Evolutionary conservation across 2,113 vertebrate genomes (phyloP).

Genomic region (Megaceryle torquata): DNA sequence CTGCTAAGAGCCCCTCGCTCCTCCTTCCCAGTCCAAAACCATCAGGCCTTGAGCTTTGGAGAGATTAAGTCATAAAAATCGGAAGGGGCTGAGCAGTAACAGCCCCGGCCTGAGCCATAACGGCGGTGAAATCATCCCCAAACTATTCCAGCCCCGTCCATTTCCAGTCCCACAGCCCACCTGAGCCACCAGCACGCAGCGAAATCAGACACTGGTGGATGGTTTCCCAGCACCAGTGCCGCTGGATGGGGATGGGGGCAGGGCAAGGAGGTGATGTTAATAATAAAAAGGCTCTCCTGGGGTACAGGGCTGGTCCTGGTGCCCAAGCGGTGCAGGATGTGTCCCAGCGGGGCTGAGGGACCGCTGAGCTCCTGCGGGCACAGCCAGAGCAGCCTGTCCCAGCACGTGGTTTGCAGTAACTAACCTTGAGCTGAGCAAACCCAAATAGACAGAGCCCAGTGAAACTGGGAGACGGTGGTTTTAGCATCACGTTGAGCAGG

Average conservation of each 20-base stretch:
- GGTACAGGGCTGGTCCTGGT: neutral
- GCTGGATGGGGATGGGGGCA: neutral
- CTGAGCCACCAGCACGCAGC: neutral
- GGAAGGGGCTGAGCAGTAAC: conserved; percentile 42
- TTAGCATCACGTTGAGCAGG: neutral
- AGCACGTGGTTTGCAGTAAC: neutral
- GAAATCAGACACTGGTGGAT: neutral
- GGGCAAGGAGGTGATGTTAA: neutral
- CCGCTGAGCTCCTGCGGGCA: rapidly evolving
- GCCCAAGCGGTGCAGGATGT: rapidly evolving
- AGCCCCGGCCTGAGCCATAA: conserved; percentile 55
- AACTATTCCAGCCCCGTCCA: conserved; percentile 50
- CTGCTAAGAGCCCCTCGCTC: conserved; percentile 60
- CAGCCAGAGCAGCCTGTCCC: rapidly evolving
- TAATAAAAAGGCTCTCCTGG: neutral
- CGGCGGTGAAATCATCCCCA: conserved; percentile 59
- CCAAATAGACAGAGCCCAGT: rapidly evolving
- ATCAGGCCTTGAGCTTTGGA: conserved; percentile 48
- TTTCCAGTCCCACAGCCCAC: conserved; percentile 57
- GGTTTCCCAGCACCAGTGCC: neutral
- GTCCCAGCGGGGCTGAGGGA: neutral
- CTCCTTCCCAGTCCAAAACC: conserved; percentile 33
- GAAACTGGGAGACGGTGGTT: neutral
- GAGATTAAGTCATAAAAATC: conserved; percentile 71
- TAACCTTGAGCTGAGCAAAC: neutral